phyloP scores from a whole-genome alignment of 2,888 invertebrate genomes.

The Melinaea marsaeus region DNA sequence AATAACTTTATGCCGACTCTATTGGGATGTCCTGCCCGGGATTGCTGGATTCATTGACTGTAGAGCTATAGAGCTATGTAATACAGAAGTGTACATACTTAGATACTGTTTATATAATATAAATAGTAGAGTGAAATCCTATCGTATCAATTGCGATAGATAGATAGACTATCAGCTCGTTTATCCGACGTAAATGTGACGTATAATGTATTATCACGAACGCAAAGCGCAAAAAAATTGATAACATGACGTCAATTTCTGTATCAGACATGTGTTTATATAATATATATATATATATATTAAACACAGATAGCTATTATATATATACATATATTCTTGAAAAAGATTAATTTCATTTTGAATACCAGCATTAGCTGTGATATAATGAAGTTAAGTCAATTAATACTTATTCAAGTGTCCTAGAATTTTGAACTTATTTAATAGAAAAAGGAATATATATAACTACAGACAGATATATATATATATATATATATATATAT shows the following conservation, averaged over 20 bases:
- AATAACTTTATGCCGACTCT: constrained; percentile 72
- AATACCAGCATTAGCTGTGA: no score
- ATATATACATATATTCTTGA: no score
- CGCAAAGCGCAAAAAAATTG: constrained; percentile 10
- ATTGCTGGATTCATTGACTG: constrained; percentile 27
- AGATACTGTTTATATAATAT: neutral
- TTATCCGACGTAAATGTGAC: constrained; percentile 17
- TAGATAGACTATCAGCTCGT: neutral
- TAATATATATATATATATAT: neutral
- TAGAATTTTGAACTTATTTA: no score
- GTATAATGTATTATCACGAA: constrained; percentile 13
- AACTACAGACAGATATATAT: no score
- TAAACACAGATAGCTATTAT: no score
- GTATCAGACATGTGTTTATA: neutral
- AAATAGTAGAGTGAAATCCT: neutral
- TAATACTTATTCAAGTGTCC: no score
- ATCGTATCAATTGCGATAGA: constrained; percentile 1
- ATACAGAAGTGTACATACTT: neutral
- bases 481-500: neutral
- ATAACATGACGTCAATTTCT: neutral
- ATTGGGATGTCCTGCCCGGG: constrained; percentile 72
- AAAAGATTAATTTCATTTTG: no score
- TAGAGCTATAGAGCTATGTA: neutral
- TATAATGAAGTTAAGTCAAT: no score
- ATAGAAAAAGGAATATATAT: no score